Evolutionary conservation across 2,797 vertebrate genomes (phyloP).

Genomic region (Chloroceryle amazona): DNA sequence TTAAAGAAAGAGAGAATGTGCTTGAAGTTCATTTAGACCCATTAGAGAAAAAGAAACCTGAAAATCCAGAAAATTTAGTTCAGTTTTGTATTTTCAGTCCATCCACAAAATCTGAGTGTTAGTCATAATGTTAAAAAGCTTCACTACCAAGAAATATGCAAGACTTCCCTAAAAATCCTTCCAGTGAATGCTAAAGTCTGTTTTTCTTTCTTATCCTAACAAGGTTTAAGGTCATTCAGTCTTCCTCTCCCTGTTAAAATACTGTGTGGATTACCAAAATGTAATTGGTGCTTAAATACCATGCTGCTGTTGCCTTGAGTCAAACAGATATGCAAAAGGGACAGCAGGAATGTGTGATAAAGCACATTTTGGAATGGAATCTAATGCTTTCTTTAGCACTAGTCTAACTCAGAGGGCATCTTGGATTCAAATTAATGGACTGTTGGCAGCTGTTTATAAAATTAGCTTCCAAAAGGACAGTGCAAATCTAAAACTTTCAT

Average conservation of each 20-base stretch:
- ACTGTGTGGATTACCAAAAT: slow-evolving; percentile 34
- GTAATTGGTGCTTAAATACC: slow-evolving; percentile 33
- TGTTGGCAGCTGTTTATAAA: slow-evolving; percentile 72
- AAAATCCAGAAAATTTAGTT: neutral
- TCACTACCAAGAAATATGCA: neutral
- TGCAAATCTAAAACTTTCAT: slow-evolving; percentile 56
- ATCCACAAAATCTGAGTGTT: neutral
- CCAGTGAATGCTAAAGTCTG: slow-evolving; percentile 36
- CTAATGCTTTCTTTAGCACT: slow-evolving; percentile 66
- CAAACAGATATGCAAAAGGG: slow-evolving; percentile 54
- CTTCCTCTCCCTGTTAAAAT: neutral
- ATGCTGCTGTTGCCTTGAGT: slow-evolving; percentile 38
- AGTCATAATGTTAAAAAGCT: neutral
- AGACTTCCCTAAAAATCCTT: slow-evolving; percentile 49
- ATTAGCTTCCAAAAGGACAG: slow-evolving; percentile 73
- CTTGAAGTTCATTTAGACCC: neutral
- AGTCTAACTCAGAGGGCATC: slow-evolving; percentile 65
- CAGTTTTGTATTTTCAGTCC: neutral
- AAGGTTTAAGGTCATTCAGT: slow-evolving; percentile 18
- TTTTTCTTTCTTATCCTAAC: slow-evolving; percentile 20
- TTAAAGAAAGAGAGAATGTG: neutral
- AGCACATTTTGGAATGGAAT: slow-evolving; percentile 68
- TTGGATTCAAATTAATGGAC: slow-evolving; percentile 79
- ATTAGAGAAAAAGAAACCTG: neutral
- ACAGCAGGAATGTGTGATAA: slow-evolving; percentile 66